phyloP scores from a whole-genome alignment of 1,140 invertebrate species.

The Trachelipus rathkii region DNA sequence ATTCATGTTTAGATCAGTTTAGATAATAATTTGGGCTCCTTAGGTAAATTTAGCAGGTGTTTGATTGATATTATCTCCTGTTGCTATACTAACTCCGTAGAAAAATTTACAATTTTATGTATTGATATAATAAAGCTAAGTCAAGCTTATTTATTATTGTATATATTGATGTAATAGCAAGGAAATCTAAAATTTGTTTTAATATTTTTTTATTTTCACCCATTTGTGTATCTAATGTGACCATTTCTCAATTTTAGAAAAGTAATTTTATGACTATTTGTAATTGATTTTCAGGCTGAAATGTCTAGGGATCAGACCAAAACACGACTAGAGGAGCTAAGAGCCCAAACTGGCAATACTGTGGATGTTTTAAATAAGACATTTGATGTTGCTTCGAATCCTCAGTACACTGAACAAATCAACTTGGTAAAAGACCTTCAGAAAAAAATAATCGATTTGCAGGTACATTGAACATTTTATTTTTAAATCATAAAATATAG shows the following conservation, averaged over 20 bases:
- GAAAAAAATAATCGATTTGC: conserved; percentile 49
- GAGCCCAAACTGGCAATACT: conserved; percentile 47
- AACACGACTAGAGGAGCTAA: conserved; percentile 48
- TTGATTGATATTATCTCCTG: no score
- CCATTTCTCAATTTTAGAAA: background rate
- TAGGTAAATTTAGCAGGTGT: no score
- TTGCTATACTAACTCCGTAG: no score
- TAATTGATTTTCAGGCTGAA: conserved; percentile 35
- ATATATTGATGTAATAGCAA: no score
- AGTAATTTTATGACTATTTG: conserved; percentile 25
- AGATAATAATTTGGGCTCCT: no score
- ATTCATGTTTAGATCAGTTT: no score
- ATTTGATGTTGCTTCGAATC: conserved; percentile 45
- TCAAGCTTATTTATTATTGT: no score
- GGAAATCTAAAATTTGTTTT: no score
- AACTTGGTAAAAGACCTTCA: conserved; percentile 52
- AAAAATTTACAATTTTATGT: no score
- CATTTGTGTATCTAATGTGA: background rate
- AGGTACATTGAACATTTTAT: conserved; percentile 27
- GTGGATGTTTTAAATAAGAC: conserved; percentile 44
- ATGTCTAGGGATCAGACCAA: conserved; percentile 41
- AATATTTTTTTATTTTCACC: no score
- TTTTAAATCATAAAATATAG: no score
- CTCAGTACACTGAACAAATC: conserved; percentile 50
- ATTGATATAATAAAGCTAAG: no score